Conservation (phyloP, 35 echinoderm and acorn worm genomes). For the Ophiothrix spiculata region DNA sequence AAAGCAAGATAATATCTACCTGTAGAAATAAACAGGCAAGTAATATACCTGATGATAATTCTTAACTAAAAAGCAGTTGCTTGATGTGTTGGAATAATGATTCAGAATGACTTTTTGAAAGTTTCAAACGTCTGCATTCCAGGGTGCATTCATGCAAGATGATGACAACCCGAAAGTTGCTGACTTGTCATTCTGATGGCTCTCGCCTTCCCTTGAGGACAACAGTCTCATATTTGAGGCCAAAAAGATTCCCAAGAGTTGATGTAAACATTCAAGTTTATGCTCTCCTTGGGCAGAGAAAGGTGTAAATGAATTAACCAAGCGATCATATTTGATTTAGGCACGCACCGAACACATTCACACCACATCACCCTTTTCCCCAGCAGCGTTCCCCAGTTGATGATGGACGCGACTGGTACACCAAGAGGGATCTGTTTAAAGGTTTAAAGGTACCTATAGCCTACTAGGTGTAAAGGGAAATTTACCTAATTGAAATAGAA, state of each 20-base stretch:
- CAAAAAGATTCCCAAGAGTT: not conserved
- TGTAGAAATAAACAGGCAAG: too few relatives aligned
- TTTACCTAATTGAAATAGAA: too few relatives aligned
- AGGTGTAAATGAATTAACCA: not conserved
- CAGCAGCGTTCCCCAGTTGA: too few relatives aligned
- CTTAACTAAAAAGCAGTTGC: too few relatives aligned
- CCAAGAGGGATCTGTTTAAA: not conserved
- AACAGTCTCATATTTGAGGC: not conserved
- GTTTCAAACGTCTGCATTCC: not conserved
- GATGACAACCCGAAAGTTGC: not conserved
- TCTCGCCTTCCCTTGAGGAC: not conserved
- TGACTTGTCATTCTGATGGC: not conserved
- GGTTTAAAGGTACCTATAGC: not conserved
- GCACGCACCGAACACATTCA: not conserved
- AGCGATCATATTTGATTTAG: constrained; percentile 6
- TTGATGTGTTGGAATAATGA: not conserved
- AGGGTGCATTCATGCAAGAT: not conserved
- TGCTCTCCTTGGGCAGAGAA: not conserved
- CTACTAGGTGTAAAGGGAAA: too few relatives aligned
- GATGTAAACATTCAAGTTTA: not conserved
- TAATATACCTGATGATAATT: too few relatives aligned
- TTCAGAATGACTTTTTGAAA: not conserved
- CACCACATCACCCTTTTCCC: not conserved
- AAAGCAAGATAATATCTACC: too few relatives aligned
- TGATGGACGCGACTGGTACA: too few relatives aligned